Conservation (phyloP, 2,888 invertebrate species). For the Pterostichus niger region DNA sequence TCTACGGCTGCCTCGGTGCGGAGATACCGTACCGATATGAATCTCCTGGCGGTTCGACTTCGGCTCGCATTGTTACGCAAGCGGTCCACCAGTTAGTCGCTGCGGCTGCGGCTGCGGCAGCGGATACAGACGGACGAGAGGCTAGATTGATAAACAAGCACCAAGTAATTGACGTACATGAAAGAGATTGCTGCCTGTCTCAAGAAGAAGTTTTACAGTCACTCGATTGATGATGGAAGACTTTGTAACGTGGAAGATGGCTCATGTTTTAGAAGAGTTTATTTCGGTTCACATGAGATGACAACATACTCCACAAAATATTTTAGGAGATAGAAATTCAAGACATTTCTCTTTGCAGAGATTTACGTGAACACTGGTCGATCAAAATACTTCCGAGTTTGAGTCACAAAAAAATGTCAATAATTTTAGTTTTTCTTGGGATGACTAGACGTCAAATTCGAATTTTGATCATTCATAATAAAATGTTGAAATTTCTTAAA, state of each 20-base stretch:
- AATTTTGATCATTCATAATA: no score
- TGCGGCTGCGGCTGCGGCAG: not conserved
- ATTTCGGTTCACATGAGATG: no score
- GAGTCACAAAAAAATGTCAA: no score
- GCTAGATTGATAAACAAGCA: constrained; percentile 49
- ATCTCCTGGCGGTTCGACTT: constrained; percentile 17
- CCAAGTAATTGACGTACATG: constrained; percentile 42
- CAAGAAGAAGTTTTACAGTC: not conserved
- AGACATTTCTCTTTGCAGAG: no score
- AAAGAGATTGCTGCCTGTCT: constrained; percentile 20
- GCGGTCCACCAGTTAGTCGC: not conserved
- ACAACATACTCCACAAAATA: no score
- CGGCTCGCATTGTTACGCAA: constrained; percentile 58
- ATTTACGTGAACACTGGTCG: no score
- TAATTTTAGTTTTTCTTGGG: no score
- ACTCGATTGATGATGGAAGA: constrained; percentile 9
- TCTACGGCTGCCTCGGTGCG: not conserved
- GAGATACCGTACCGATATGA: constrained; percentile 32
- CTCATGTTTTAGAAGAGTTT: no score
- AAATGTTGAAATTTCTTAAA: no score
- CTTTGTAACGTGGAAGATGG: not conserved
- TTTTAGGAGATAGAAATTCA: no score
- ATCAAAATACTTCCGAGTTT: no score
- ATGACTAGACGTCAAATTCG: no score
- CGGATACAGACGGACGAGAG: constrained; percentile 7